These are phyloP conservation scores for Morphnarchus princeps DNA, from an alignment of 2,113 vertebrate genomes.

Conservation along the genomic window DNA sequence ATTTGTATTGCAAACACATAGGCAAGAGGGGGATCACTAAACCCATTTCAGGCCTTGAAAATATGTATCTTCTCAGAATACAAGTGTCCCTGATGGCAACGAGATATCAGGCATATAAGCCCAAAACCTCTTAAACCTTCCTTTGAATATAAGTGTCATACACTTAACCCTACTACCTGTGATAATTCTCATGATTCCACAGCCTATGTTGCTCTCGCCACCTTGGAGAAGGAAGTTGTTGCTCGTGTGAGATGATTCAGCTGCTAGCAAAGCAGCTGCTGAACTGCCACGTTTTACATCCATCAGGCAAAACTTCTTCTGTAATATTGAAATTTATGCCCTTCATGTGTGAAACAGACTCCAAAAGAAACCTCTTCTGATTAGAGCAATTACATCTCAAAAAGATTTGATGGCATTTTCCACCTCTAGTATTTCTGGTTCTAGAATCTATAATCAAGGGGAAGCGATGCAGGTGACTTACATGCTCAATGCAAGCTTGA, in stretches of 20 bases:
- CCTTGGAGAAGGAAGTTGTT: background rate
- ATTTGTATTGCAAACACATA: fast-evolving
- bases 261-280: background rate
- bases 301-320: background rate
- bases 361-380: background rate
- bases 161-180: background rate
- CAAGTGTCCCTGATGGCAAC: background rate
- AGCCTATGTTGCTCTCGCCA: background rate
- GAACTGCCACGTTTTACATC: background rate
- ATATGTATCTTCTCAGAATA: background rate
- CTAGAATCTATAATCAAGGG: background rate
- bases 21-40: background rate
- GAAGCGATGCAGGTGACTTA: background rate
- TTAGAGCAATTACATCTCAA: background rate
- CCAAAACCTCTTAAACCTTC: background rate
- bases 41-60: background rate
- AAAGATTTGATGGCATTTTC: background rate
- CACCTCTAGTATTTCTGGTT: background rate
- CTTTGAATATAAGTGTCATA: background rate
- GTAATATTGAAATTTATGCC: background rate
- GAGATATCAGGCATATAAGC: background rate
- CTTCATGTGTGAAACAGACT: background rate
- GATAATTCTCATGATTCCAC: background rate
- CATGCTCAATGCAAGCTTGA: background rate
- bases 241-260: background rate